Base-by-base conservation (phyloP, 2,888 invertebrate species). In the Celastrina argiolus region DNA sequence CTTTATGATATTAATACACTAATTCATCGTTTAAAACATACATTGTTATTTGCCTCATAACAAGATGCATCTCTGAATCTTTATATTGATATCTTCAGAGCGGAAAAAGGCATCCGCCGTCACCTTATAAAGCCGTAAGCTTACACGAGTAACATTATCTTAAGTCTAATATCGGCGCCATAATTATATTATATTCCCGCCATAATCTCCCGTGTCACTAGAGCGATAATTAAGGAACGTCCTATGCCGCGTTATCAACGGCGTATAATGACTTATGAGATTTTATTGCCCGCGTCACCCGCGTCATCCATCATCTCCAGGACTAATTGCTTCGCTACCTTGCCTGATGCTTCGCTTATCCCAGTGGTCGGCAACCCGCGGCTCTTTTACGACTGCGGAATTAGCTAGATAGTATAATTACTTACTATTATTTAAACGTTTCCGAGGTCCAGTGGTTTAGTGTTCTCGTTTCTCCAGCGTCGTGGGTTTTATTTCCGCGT, bases 241-340 rank as follows among this genome's bases (percentile, higher is more conserved):
- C 80, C 81, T 81, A 79, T 87, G 87, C 87, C 86, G 74, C 75
- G 83, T 89, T 90, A 89, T 89, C 88, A 85, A 78, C 82, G 82
- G 80, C 87, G 88, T 88, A 87, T 91, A 91, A 90, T 89, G 88
- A 88, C 87, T 84, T 85, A 81, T 79, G 78, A 77, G 73, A 72
- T 79, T 78, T 78, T 77, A 72, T 74, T 83, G 83, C 74, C 88
- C 90, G 83, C 87, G 89, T 88, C 88, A 70, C 74, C 75, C 80
- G 81, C 81, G 80, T 83, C 88, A 90, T 90, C 90, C 89, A 91
- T 91, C 90, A 91, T 87, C 81, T 76, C 74, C 76, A 79, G 80
- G 87, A 88, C 90, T 91, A 88, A 91, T 91, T 88, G 88, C 88
- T 82, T 51, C 82, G 89, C 90, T 91, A 89, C 89, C 88, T 89